Evolutionary conservation across 1,140 invertebrate species (phyloP).

Genomic region (Gryllus bimaculatus): DNA sequence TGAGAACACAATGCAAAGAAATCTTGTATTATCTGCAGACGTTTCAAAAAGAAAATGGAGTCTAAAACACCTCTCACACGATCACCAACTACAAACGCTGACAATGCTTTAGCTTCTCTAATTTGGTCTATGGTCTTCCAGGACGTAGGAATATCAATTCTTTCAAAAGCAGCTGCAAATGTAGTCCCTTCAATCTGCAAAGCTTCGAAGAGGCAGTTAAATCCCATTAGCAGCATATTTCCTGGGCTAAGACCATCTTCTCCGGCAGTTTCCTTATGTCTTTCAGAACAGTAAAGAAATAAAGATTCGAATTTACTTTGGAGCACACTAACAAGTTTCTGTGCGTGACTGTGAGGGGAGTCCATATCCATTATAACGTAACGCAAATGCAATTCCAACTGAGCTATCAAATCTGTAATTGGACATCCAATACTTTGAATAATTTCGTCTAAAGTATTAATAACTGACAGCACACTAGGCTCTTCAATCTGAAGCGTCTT

Average conservation of each 20-base stretch:
- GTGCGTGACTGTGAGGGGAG: conserved; percentile 48
- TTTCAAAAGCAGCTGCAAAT: conserved; percentile 44
- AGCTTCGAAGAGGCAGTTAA: conserved; percentile 76
- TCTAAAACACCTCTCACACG: conserved; percentile 42
- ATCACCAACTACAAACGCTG: conserved; percentile 37
- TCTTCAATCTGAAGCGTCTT: conserved; percentile 70
- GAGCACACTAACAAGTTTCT: conserved; percentile 44
- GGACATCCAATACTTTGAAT: conserved; percentile 49
- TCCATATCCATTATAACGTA: conserved; percentile 70
- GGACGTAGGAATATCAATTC: conserved; percentile 49
- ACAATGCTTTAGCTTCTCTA: conserved; percentile 63
- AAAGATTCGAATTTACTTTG: conserved; percentile 48
- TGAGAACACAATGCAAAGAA: conserved; percentile 61
- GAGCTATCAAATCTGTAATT: conserved; percentile 52
- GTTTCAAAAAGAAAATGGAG: conserved; percentile 70
- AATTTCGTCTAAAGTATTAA: conserved; percentile 56
- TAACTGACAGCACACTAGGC: conserved; percentile 54
- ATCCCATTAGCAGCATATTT: conserved; percentile 80
- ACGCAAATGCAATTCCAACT: conserved; percentile 64
- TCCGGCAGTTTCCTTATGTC: conserved; percentile 27
- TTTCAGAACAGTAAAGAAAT: conserved; percentile 32
- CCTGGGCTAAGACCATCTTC: conserved; percentile 51
- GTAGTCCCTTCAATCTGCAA: conserved; percentile 52
- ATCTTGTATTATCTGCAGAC: conserved; percentile 64
- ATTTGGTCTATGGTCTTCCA: conserved; percentile 80